Evolutionary conservation across 1,140 invertebrate species (phyloP).

Genomic region (Phymorhynchus buccinoides): DNA sequence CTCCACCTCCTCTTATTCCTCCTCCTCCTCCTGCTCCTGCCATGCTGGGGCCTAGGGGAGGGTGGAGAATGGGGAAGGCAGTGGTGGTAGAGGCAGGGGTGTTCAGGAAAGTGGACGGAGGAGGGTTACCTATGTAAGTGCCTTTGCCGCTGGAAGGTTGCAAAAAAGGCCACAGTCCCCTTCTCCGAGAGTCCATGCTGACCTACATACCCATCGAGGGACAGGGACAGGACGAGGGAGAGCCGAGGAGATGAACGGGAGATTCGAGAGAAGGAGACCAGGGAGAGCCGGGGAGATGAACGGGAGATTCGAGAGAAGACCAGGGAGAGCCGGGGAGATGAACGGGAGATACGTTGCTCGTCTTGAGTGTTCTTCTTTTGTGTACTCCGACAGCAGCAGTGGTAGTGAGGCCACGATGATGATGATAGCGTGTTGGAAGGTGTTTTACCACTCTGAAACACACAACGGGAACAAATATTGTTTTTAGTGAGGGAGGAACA

Average conservation of each 20-base stretch:
- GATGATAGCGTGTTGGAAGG: too few species aligned
- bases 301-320: neutral
- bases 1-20: neutral
- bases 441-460: too few species aligned
- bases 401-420: too few species aligned
- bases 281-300: neutral
- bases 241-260: neutral
- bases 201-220: neutral
- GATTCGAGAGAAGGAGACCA: neutral
- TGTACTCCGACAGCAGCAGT: too few species aligned
- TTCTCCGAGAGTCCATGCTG: slow-evolving; percentile 22
- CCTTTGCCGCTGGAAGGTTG: slow-evolving; percentile 33
- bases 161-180: neutral
- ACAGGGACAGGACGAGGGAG: too few species aligned
- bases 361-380: too few species aligned
- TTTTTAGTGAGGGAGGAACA: too few species aligned
- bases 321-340: neutral
- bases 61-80: neutral
- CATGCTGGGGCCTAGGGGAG: too few species aligned
- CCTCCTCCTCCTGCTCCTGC: neutral
- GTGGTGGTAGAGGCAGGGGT: neutral
- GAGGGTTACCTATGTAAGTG: slow-evolving; percentile 30
- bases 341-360: neutral
- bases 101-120: neutral
- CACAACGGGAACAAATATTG: too few species aligned